Evolutionary conservation across 2,113 vertebrate genomes (phyloP).

Genomic region (Pleuronectes platessa): DNA sequence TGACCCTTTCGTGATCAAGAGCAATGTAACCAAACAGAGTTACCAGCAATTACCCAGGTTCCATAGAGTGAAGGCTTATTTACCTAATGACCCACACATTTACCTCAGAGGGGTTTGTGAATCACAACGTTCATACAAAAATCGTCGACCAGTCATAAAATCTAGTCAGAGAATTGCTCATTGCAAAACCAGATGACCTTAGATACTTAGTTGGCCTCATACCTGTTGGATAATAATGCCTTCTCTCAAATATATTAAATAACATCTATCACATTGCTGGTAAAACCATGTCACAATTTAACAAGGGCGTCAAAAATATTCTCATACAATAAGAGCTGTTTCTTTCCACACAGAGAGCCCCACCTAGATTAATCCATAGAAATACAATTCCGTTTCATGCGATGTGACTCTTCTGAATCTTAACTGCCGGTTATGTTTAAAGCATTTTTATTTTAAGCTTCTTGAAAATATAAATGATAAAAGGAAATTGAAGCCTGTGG

Average conservation of each 20-base stretch:
- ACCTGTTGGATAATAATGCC: background rate
- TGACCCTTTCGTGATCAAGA: background rate
- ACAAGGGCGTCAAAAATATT: background rate
- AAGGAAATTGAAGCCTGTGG: conserved; percentile 49
- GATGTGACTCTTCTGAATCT: conserved; percentile 35
- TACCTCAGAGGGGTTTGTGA: background rate
- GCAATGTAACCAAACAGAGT: background rate
- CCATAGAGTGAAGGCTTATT: background rate
- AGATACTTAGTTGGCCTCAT: background rate
- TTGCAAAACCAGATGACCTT: background rate
- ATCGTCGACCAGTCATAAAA: background rate
- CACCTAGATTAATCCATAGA: background rate
- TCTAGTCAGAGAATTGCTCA: background rate
- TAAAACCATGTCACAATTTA: background rate
- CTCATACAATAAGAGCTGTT: background rate
- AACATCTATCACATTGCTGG: background rate
- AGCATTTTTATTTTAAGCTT: conserved; percentile 44
- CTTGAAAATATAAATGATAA: conserved; percentile 54
- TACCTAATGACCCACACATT: background rate
- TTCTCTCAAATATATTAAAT: background rate
- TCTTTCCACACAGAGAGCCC: background rate
- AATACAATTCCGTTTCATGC: conserved; percentile 1
- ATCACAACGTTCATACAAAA: background rate
- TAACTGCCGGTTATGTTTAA: conserved; percentile 34
- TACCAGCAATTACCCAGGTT: background rate